These are phyloP conservation scores for Drosophila yooni DNA, from an alignment of 2,888 invertebrate species.

Conservation along the genomic window DNA sequence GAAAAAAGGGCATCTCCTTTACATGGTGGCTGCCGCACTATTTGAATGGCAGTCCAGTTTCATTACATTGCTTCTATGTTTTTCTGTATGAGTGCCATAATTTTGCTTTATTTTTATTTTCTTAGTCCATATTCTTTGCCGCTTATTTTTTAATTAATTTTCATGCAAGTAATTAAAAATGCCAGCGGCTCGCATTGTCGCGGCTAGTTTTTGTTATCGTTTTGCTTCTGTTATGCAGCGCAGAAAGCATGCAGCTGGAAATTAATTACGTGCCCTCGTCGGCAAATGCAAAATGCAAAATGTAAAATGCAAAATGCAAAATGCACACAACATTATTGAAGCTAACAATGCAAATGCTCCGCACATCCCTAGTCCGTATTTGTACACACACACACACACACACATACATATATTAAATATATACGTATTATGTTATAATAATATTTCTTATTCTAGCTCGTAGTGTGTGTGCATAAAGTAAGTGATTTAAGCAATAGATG, in stretches of 20 bases:
- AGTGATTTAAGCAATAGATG: not conserved
- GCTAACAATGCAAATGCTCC: constrained; percentile 14
- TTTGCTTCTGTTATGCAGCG: constrained; percentile 39
- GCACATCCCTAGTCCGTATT: not conserved
- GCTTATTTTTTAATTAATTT: constrained; percentile 65
- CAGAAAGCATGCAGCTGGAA: constrained; percentile 58
- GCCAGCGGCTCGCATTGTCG: constrained; percentile 72
- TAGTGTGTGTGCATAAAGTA: not conserved
- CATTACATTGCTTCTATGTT: constrained; percentile 15
- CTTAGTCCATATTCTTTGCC: constrained; percentile 20
- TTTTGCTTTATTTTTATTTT: constrained; percentile 5
- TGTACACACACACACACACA: not conserved
- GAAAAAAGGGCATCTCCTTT: not conserved
- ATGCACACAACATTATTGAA: not conserved
- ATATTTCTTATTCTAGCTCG: not conserved
- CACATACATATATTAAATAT: not conserved
- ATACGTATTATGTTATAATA: not conserved
- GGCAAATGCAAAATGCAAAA: constrained; percentile 21
- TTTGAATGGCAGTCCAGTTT: constrained; percentile 8
- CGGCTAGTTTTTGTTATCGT: constrained; percentile 35
- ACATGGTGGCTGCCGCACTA: not conserved
- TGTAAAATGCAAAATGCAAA: constrained; percentile 5
- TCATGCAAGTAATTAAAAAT: constrained; percentile 74
- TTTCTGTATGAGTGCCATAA: constrained; percentile 15
- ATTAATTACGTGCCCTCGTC: constrained; percentile 66